These are phyloP conservation scores for Ariopsis seemanni DNA, from an alignment of 2,113 vertebrate species.

Conservation along the genomic window DNA sequence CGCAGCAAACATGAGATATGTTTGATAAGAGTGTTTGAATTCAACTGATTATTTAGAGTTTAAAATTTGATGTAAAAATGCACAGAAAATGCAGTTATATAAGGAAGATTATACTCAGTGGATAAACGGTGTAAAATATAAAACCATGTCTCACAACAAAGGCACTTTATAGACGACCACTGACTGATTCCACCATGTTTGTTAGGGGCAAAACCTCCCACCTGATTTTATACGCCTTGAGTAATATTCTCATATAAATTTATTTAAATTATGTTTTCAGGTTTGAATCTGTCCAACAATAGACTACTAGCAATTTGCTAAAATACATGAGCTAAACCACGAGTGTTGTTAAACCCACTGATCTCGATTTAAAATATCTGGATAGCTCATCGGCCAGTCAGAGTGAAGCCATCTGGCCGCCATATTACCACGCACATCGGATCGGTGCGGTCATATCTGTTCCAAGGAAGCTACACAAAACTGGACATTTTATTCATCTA, in stretches of 20 bases:
- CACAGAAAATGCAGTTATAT: background rate
- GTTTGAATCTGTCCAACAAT: background rate
- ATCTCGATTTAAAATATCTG: too few relatives aligned
- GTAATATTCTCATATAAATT: background rate
- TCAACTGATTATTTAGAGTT: background rate
- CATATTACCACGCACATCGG: too few relatives aligned
- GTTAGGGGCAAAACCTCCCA: slow-evolving; percentile 30
- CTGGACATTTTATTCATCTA: too few relatives aligned
- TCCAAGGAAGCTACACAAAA: too few relatives aligned
- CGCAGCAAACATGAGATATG: background rate
- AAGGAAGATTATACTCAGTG: background rate
- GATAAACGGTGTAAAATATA: background rate
- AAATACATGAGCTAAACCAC: too few relatives aligned
- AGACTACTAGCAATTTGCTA: too few relatives aligned
- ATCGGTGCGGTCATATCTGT: too few relatives aligned
- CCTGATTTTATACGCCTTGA: too few relatives aligned
- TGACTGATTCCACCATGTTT: slow-evolving; percentile 37
- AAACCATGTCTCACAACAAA: background rate
- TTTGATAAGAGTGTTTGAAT: background rate
- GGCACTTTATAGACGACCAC: background rate
- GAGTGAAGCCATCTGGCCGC: too few relatives aligned
- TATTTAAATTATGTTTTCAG: background rate
- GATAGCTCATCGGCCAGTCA: too few relatives aligned
- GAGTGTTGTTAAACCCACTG: background rate
- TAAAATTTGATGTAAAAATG: background rate